A percentile compares a stretch with the other conserved stretches of the same genome.
Conservation (phyloP, 2,113 vertebrate genomes). For the Muntiacus reevesi region DNA sequence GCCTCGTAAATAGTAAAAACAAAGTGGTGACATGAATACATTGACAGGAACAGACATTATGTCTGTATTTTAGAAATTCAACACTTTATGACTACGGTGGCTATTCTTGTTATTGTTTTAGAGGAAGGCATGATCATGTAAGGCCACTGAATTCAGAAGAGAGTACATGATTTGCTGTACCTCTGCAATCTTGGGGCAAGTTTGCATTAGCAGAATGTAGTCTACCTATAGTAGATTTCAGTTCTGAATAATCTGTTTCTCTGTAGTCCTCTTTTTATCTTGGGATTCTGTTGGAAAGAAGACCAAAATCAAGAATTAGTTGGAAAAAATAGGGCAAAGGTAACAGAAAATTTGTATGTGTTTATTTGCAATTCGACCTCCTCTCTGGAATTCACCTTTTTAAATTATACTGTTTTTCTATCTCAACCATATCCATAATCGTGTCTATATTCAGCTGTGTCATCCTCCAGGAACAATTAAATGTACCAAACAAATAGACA, state of each 20-base stretch:
- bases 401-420: background rate
- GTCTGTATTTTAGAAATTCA: background rate
- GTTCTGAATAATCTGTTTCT: background rate
- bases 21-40: background rate
- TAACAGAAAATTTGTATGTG: background rate
- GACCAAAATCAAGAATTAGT: background rate
- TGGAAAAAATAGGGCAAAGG: background rate
- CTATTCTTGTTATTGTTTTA: background rate
- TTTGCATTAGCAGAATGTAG: background rate
- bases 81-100: background rate
- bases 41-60: background rate
- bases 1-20: conserved; percentile 7
- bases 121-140: background rate
- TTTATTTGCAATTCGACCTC: background rate
- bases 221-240: background rate
- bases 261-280: background rate
- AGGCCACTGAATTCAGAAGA: background rate
- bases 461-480: background rate
- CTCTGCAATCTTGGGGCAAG: background rate
- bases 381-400: background rate
- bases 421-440: background rate
- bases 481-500: background rate
- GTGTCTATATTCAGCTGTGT: background rate
- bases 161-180: background rate
- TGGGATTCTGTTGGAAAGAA: background rate